Base-by-base conservation (phyloP, 1,140 invertebrate species). In the Lasioglossum albipes region DNA sequence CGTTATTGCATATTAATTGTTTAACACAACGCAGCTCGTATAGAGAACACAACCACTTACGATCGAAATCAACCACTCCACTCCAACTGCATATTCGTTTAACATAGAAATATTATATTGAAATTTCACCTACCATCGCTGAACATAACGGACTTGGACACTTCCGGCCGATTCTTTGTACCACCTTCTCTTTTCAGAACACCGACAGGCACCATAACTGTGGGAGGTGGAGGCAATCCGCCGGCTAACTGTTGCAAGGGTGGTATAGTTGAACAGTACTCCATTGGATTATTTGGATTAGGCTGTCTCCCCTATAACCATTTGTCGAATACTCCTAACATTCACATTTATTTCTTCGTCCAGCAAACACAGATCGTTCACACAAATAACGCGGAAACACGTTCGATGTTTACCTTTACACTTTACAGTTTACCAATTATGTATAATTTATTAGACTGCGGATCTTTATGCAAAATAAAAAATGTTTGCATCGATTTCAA, bases 221-320 rank as follows among this genome's bases (percentile, higher is more conserved):
- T 95, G 18, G 96, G 96, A 41, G 85, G 95, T 54, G 94, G 94
- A 57, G 94, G 93, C 7, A 94, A 89, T 68, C 93, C 89, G 36
- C 92, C 94, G 16, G 93, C 94, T 86, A 95, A 95, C 93, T 98
- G 97, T 91, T 97, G 95, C 82, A 96, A 94, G 83, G 97, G 97
- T 82, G 97, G 96, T 91, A 98, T 95, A 59, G 96, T 97, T 67
- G 97, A 97, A 93, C 97, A 98, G 93, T 98, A 98, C 92, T 98
- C 97, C 95, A 96, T 96, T 52, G 97, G 97, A 93, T 98, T 98
- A 92, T 97, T 97, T 66, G 97, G 97, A 94, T 98, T 97, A 71
- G 97, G 97, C 82, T 94, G 92, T 91, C 93, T 92, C 83, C 90
- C 92, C 93, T 91, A 93, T 93, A 93, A 93, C 89, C 90, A 93